Conservation (phyloP, 2,888 invertebrate species). For the Erynnis tages region DNA sequence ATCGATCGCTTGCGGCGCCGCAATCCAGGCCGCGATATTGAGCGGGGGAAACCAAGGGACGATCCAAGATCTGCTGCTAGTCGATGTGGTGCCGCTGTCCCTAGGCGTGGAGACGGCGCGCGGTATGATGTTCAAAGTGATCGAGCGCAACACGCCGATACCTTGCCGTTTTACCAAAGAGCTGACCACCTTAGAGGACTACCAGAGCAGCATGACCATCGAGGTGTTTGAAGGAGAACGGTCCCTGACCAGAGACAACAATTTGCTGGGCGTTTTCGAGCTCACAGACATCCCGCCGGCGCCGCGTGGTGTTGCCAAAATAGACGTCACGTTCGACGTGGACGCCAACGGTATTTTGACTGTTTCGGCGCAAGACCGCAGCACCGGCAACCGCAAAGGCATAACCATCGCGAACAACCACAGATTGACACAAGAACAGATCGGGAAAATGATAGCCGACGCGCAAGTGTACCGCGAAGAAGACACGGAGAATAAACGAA, state of each 20-base stretch:
- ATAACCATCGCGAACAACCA: constrained; percentile 51
- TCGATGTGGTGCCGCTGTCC: constrained; percentile 62
- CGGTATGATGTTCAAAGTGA: constrained; percentile 61
- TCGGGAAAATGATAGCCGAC: constrained; percentile 54
- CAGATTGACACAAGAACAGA: constrained; percentile 50
- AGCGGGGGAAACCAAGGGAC: constrained; percentile 45
- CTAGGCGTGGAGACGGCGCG: constrained; percentile 60
- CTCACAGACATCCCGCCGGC: constrained; percentile 58
- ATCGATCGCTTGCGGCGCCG: constrained; percentile 63
- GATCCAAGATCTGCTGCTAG: constrained; percentile 47
- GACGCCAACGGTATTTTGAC: constrained; percentile 56
- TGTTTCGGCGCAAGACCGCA: constrained; percentile 55
- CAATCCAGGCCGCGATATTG: constrained; percentile 60
- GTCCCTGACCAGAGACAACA: constrained; percentile 58
- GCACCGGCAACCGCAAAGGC: constrained; percentile 50
- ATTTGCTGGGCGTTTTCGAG: constrained; percentile 57
- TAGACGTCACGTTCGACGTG: constrained; percentile 60
- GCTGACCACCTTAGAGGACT: constrained; percentile 59
- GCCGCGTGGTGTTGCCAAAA: constrained; percentile 56
- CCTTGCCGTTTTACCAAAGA: constrained; percentile 60
- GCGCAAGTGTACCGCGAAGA: constrained; percentile 51
- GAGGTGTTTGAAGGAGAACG: constrained; percentile 67
- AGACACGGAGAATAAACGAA: constrained; percentile 51
- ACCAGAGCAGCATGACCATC: constrained; percentile 60
- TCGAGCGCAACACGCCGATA: constrained; percentile 59